Conservation (phyloP, 2,888 invertebrate species). For the Papilio protenor region DNA sequence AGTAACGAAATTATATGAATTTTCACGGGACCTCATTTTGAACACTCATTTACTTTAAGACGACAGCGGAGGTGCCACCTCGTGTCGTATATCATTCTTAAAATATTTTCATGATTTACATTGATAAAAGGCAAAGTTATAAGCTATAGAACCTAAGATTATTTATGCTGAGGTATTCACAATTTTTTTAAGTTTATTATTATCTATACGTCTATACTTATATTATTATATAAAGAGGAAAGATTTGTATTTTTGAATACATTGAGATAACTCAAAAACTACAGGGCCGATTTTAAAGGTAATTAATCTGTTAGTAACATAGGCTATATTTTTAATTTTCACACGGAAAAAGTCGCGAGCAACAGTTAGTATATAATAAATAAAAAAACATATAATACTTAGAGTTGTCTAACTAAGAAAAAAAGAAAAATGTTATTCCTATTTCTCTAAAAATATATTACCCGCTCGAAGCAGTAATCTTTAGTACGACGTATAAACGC, state of each 20-base stretch:
- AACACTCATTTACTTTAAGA: constrained; percentile 21
- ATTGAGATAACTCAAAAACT: no score
- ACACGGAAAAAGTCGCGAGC: no score
- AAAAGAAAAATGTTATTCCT: neutral
- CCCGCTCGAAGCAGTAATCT: neutral
- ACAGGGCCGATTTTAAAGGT: no score
- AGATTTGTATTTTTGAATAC: no score
- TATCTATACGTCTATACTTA: neutral
- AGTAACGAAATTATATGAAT: constrained; percentile 12
- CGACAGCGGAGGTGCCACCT: neutral
- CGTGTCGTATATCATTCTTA: neutral
- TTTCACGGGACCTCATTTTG: constrained; percentile 5
- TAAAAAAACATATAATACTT: no score
- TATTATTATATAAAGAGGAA: no score
- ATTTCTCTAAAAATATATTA: neutral
- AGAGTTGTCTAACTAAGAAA: neutral
- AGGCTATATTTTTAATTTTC: no score
- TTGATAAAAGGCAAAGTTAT: no score
- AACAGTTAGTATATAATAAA: no score
- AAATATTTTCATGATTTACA: neutral
- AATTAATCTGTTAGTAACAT: no score
- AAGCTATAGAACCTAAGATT: neutral
- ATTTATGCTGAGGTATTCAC: neutral
- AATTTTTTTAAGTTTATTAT: neutral
- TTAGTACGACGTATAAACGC: neutral